phyloP scores from a whole-genome alignment of 2,113 vertebrate species.

The Dicrurus megarhynchus region DNA sequence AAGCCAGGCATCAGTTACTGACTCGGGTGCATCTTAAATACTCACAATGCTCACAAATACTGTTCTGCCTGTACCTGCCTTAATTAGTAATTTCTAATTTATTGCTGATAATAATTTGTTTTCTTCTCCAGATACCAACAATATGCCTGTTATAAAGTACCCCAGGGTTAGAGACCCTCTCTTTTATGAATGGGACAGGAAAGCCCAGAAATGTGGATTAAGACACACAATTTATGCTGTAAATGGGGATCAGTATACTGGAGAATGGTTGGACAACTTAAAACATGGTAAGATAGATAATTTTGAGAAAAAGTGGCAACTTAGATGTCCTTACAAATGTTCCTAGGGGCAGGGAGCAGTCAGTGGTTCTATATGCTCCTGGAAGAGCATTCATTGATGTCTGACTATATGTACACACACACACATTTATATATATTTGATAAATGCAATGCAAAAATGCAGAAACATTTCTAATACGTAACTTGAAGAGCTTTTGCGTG shows the following conservation, averaged over 20 bases:
- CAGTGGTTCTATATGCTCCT: background rate
- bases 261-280: slow-evolving; percentile 86
- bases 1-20: background rate
- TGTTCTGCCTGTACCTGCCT: background rate
- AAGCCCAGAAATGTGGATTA: slow-evolving; percentile 81
- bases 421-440: background rate
- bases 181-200: slow-evolving; percentile 77
- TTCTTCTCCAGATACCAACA: background rate
- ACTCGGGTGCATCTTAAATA: background rate
- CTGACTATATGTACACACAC: background rate
- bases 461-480: background rate
- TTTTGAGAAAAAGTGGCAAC: background rate
- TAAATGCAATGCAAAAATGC: background rate
- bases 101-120: background rate
- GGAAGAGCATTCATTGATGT: background rate
- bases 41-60: background rate
- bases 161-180: slow-evolving; percentile 13
- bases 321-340: background rate
- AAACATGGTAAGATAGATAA: slow-evolving; percentile 81
- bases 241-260: slow-evolving; percentile 82
- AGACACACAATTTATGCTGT: slow-evolving; percentile 74
- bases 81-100: background rate
- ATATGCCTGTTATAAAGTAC: slow-evolving; percentile 79
- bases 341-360: background rate
- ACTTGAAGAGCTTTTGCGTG: background rate